phyloP scores from a whole-genome alignment of 1,140 invertebrate species.

The Theocolax elegans region DNA sequence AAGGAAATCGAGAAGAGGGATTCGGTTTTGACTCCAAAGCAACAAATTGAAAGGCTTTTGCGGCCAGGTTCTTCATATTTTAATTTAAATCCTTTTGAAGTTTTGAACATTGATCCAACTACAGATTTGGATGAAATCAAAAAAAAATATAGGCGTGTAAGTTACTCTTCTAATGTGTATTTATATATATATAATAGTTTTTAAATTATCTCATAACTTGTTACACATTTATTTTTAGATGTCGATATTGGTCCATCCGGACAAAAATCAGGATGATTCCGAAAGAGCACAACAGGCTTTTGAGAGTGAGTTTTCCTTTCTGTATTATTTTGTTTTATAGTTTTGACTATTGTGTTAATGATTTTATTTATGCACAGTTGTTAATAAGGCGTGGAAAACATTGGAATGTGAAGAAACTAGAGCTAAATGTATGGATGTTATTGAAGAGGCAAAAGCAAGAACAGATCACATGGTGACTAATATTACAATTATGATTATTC shows the following conservation, averaged over 20 bases:
- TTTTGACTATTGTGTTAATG: too few relatives aligned
- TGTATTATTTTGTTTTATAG: conserved; percentile 13
- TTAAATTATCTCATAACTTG: background rate
- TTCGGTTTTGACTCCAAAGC: conserved; percentile 89
- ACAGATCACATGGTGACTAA: conserved; percentile 90
- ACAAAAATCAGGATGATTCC: conserved; percentile 96
- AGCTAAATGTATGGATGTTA: conserved; percentile 94
- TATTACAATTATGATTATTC: background rate
- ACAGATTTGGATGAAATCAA: conserved; percentile 90
- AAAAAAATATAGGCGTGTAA: conserved; percentile 92
- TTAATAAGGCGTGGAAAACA: conserved; percentile 96
- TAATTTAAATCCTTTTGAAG: conserved; percentile 96
- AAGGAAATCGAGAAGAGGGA: conserved; percentile 95
- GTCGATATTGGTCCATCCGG: conserved; percentile 98
- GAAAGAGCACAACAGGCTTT: conserved; percentile 95
- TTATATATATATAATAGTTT: background rate
- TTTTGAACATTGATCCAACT: conserved; percentile 94
- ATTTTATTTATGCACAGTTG: conserved; percentile 69
- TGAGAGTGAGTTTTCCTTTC: conserved; percentile 73
- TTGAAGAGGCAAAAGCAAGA: conserved; percentile 95
- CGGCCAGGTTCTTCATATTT: conserved; percentile 95
- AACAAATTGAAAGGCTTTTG: conserved; percentile 93
- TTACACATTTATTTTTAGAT: conserved; percentile 74
- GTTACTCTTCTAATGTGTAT: conserved; percentile 41
- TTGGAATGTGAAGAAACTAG: conserved; percentile 95